phyloP scores from a whole-genome alignment of 2,888 invertebrate species.

The Synergus japonicus region DNA sequence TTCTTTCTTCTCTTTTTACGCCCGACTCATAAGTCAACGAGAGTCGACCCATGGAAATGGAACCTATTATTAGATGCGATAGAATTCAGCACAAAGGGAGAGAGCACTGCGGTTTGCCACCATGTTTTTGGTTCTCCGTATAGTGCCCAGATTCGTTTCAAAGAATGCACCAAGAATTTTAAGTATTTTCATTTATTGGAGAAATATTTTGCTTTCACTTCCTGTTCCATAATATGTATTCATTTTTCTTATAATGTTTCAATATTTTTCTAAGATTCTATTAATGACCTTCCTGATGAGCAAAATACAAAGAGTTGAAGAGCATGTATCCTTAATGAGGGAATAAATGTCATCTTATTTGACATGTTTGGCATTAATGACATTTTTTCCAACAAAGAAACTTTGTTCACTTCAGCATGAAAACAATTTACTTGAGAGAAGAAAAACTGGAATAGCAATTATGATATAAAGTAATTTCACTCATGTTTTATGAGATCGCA shows the following conservation, averaged over 20 bases:
- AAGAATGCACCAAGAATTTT: constrained; percentile 28
- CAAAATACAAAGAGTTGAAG: not conserved
- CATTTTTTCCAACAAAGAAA: not conserved
- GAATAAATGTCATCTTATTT: not conserved
- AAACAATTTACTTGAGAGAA: not conserved
- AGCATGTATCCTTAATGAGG: not conserved
- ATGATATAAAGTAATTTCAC: not conserved
- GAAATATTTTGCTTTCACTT: not conserved
- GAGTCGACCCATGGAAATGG: constrained; percentile 49
- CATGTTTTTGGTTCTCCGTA: constrained; percentile 24
- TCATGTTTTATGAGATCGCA: not conserved
- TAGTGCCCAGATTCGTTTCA: not conserved
- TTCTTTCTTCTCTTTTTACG: not conserved
- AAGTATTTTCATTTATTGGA: constrained; percentile 2
- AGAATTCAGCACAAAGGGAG: constrained; percentile 66
- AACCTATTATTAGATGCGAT: constrained; percentile 65
- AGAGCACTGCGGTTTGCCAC: constrained; percentile 42
- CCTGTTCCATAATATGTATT: not conserved
- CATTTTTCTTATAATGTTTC: not conserved
- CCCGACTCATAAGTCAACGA: constrained; percentile 39
- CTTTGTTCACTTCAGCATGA: not conserved
- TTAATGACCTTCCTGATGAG: not conserved
- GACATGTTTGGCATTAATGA: not conserved
- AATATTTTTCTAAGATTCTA: not conserved
- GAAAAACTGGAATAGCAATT: not conserved